These are phyloP conservation scores for Anguilla rostrata DNA, from an alignment of 2,113 vertebrate species.

Conservation along the genomic window DNA sequence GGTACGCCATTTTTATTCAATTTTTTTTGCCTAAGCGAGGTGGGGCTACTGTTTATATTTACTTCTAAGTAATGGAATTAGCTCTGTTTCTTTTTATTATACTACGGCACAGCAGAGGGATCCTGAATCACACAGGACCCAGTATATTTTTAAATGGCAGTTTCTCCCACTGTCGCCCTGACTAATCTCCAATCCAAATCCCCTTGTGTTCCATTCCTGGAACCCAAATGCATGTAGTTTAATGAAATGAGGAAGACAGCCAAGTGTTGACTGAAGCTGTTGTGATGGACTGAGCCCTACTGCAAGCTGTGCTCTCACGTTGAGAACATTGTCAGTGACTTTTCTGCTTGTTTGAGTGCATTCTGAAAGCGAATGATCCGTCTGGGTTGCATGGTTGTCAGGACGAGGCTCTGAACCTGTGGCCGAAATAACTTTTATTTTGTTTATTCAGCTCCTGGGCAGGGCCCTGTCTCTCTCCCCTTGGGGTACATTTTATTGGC, in stretches of 20 bases:
- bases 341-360: neutral
- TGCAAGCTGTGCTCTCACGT: neutral
- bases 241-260: neutral
- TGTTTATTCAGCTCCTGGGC: neutral
- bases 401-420: neutral
- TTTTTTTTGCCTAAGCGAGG: neutral
- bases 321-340: neutral
- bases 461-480: neutral
- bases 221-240: neutral
- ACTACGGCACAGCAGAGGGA: neutral
- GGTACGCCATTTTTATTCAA: neutral
- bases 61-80: conserved; percentile 6
- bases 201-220: neutral
- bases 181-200: neutral
- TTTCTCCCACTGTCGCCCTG: neutral
- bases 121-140: neutral
- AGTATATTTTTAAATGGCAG: neutral
- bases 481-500: neutral
- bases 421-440: neutral
- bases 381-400: neutral
- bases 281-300: neutral
- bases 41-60: neutral
- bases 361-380: neutral
- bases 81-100: neutral
- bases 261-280: neutral